Conservation (phyloP, 2,888 invertebrate genomes). For the Sphaerophoria taeniata region DNA sequence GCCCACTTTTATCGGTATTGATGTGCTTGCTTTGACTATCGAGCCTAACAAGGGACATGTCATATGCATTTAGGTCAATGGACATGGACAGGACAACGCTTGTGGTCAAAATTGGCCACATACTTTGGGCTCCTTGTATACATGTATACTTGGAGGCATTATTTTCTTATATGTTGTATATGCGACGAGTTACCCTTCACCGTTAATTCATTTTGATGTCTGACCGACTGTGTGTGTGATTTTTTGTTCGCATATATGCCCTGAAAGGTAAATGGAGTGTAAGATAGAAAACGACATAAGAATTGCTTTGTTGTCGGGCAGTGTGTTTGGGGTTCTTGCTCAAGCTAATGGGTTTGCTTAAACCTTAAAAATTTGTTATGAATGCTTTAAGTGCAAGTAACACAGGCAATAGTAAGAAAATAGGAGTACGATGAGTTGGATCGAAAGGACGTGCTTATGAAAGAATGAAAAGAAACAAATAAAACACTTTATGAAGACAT, state of each 20-base stretch:
- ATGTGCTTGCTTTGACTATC: slow-evolving; percentile 6
- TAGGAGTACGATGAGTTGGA: no score
- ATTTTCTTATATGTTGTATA: background rate
- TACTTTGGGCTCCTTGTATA: slow-evolving; percentile 21
- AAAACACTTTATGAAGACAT: no score
- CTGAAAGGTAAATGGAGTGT: slow-evolving; percentile 44
- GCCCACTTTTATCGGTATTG: slow-evolving; percentile 17
- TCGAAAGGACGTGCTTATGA: no score
- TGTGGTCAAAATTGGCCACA: slow-evolving; percentile 17
- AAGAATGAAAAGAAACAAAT: no score
- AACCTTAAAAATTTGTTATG: no score
- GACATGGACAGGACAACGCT: no score
- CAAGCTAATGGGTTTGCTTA: no score
- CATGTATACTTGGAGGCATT: no score
- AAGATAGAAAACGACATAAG: slow-evolving; percentile 9
- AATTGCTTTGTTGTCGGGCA: background rate
- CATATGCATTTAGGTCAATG: slow-evolving; percentile 61
- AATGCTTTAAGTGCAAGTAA: no score
- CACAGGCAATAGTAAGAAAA: no score
- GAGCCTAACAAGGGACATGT: slow-evolving; percentile 33
- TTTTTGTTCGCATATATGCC: slow-evolving; percentile 2
- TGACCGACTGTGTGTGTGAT: slow-evolving; percentile 23
- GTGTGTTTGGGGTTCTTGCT: background rate
- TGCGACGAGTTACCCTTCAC: background rate
- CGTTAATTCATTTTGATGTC: slow-evolving; percentile 33